Base-by-base conservation (phyloP, 2,797 vertebrate genomes). In the Acrocephalus scirpaceus region DNA sequence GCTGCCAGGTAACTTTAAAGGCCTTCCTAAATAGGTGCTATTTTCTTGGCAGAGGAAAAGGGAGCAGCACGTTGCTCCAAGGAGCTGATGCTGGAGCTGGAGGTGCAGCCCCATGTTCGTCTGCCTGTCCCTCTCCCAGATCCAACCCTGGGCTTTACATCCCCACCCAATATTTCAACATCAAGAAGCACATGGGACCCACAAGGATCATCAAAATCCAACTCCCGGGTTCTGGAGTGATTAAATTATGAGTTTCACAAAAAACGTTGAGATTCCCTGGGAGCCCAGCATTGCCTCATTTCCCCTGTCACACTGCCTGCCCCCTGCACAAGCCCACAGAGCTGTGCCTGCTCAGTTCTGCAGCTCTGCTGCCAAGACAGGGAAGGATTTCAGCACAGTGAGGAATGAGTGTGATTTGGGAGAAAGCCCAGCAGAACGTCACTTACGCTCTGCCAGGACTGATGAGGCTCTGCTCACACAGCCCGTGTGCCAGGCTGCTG, bases 81-180 rank as follows among this genome's bases (percentile, higher is more conserved):
- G 82, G 42, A 80, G 48, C 27, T 9, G 10, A 34, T 30, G 80
- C 56, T 4, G 5, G 57, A 13, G 21, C 19, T 14, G 34, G 69
- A 61, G 56, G 51, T 11, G 44, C 79, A 77, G 44, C 25, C 26
- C 26, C 0, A 0, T 10, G 36, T 47, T 73, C 0, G 36, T 69
- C 64, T n/a, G 17, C 51, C 56, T 34, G 44, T 66, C 72, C 72
- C 45, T 67, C 85, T 45, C 57, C 67, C 58, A 27, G 32, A 4
- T 14, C 69, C 81, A 26, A 5, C 7, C 25, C 69, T 18, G 20
- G 21, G 0, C 36, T 54, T 56, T 58, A 36, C 44, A 61, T 18
- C 48, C 23, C 23, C 50, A 54, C 9, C 18, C 32, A 11, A 6
- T 23, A 70, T 22, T 66, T 38, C 47, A 22, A 3, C 40, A 5